Evolutionary conservation across 30 jellyfish, hydroid and myxozoan species (phyloP).

Genomic region (Rhopilema esculentum): DNA sequence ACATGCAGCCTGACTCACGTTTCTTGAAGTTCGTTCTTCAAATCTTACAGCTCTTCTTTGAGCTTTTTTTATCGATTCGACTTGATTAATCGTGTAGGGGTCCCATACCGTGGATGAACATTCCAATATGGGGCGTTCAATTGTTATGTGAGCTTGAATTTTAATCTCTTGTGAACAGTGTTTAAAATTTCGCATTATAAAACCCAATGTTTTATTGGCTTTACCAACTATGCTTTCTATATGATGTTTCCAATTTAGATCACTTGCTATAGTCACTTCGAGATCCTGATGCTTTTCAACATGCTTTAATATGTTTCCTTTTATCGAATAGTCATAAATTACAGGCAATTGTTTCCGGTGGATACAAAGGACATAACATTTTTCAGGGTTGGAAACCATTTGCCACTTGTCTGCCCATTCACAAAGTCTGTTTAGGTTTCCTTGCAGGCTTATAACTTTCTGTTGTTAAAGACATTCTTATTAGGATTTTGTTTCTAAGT

Average conservation of each 20-base stretch:
- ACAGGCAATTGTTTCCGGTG: no score
- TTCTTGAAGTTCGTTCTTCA: constrained; percentile 43
- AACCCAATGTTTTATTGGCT: constrained; percentile 56
- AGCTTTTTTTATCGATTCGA: neutral
- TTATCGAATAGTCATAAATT: no score
- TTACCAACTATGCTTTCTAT: constrained; percentile 37
- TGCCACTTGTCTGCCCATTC: no score
- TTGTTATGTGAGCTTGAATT: constrained; percentile 44
- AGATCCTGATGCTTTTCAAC: no score
- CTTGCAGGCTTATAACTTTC: no score
- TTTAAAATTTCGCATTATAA: constrained; percentile 30
- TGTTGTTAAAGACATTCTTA: no score
- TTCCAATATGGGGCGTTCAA: constrained; percentile 51
- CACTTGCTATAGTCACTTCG: constrained; percentile 10
- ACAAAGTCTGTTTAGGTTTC: no score
- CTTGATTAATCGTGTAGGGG: constrained; percentile 36
- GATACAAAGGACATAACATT: no score
- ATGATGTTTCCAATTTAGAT: constrained; percentile 44
- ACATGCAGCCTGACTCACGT: constrained; percentile 55
- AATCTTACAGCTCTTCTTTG: constrained; percentile 43
- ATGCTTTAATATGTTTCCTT: no score
- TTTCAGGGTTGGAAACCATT: no score
- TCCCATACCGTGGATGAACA: constrained; percentile 58
- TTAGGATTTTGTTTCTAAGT: no score
- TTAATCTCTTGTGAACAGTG: constrained; percentile 58